phyloP scores from a whole-genome alignment of 1,140 invertebrate genomes.

The Meloidogyne floridensis region DNA sequence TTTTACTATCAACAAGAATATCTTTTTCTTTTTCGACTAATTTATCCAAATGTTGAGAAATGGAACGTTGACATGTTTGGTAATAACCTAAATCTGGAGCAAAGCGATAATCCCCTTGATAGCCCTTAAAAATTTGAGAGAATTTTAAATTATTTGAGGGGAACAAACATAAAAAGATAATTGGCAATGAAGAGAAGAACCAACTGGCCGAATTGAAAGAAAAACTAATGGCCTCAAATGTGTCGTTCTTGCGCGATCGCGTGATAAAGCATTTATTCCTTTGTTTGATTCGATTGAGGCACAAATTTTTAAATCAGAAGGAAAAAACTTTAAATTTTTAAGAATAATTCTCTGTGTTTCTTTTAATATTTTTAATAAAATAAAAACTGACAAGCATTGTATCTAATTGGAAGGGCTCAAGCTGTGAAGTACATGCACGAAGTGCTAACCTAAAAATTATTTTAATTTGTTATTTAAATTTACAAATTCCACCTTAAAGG shows the following conservation, averaged over 20 bases:
- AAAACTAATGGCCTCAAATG: conserved; percentile 50
- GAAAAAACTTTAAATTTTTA: conserved; percentile 49
- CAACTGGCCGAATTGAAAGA: conserved; percentile 44
- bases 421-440: conserved; percentile 26
- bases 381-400: conserved; percentile 30
- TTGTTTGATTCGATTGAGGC: conserved; percentile 48
- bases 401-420: conserved; percentile 25
- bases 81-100: conserved; percentile 51
- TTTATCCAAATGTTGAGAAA: conserved; percentile 27
- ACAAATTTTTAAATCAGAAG: conserved; percentile 49
- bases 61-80: conserved; percentile 38
- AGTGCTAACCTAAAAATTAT: neutral
- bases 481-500: neutral
- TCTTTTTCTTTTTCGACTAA: conserved; percentile 24
- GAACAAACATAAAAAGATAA: conserved; percentile 43
- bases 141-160: neutral
- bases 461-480: neutral
- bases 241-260: conserved; percentile 46
- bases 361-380: neutral
- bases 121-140: conserved; percentile 46
- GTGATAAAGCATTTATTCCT: conserved; percentile 32
- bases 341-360: neutral
- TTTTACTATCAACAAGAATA: conserved; percentile 22
- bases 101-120: conserved; percentile 51
- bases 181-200: conserved; percentile 37